A percentile compares a stretch with the other conserved stretches of the same genome.
Conservation (phyloP, 2,113 vertebrate genomes). For the Sclerurus mexicanus region DNA sequence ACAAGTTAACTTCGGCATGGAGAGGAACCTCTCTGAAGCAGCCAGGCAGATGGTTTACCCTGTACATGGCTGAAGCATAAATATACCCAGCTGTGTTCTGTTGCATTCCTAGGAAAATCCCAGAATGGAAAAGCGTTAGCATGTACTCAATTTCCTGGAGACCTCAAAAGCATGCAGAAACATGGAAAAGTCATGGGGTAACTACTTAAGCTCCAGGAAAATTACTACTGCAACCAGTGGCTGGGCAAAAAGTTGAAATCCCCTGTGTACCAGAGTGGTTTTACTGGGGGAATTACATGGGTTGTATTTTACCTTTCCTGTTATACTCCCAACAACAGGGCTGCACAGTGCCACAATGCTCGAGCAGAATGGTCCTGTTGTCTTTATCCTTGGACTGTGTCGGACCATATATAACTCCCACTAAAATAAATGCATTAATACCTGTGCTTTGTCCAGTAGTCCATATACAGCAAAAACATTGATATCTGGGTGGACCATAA, state of each 20-base stretch:
- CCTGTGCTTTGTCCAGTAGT: constrained; percentile 90
- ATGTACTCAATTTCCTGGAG: neutral
- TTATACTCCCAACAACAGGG: neutral
- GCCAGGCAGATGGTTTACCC: neutral
- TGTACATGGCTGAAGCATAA: neutral
- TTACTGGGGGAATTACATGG: neutral
- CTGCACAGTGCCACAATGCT: neutral
- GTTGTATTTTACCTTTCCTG: neutral
- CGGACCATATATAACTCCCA: neutral
- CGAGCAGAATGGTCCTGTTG: neutral
- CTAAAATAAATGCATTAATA: neutral
- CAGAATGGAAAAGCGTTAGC: neutral
- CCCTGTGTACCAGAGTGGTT: neutral
- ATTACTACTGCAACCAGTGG: neutral
- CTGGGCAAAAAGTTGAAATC: neutral
- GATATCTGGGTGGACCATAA: constrained; percentile 88
- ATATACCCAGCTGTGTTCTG: neutral
- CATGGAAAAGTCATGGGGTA: neutral
- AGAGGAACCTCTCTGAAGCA: neutral
- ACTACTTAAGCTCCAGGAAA: neutral
- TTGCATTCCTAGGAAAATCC: neutral
- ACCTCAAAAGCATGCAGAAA: neutral
- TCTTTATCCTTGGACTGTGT: neutral
- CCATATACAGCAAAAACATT: constrained; percentile 83
- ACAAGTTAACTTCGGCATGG: neutral